Evolutionary conservation across 1,140 invertebrate species (phyloP).

Genomic region (Pachypeltis micranthus): DNA sequence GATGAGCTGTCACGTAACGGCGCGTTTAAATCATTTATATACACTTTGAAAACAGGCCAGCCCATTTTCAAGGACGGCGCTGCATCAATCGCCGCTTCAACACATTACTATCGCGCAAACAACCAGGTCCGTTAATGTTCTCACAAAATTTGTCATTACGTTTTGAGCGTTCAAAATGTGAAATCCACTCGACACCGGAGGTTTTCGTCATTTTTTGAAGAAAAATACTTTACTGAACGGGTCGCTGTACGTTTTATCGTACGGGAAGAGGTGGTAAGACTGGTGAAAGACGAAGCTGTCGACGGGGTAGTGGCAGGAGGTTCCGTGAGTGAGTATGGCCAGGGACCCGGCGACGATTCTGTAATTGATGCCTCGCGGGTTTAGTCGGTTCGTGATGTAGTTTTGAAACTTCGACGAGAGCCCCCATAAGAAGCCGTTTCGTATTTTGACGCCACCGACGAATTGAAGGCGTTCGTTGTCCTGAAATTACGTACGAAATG

Average conservation of each 20-base stretch:
- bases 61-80: too few species aligned
- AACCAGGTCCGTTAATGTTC: background rate
- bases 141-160: too few species aligned
- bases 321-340: constrained; percentile 19
- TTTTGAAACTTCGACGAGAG: constrained; percentile 25
- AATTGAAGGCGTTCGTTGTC: constrained; percentile 26
- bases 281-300: background rate
- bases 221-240: background rate
- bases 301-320: constrained; percentile 20
- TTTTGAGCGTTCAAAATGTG: background rate
- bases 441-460: constrained; percentile 25
- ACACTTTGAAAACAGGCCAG: too few species aligned
- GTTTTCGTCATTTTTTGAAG: constrained; percentile 1
- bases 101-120: background rate
- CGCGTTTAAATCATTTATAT: too few species aligned
- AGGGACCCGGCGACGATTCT: constrained; percentile 23
- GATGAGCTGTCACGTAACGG: too few species aligned
- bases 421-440: constrained; percentile 21
- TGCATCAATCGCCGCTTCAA: too few species aligned
- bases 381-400: constrained; percentile 16
- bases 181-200: background rate
- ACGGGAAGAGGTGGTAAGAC: background rate
- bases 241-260: background rate
- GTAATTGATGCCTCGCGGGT: constrained; percentile 19
- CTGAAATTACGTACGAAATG: too few species aligned